A percentile compares a stretch with the other conserved stretches of the same genome.
phyloP scores from a whole-genome alignment of 2,888 invertebrate genomes.

The Apodemia hepburni region DNA sequence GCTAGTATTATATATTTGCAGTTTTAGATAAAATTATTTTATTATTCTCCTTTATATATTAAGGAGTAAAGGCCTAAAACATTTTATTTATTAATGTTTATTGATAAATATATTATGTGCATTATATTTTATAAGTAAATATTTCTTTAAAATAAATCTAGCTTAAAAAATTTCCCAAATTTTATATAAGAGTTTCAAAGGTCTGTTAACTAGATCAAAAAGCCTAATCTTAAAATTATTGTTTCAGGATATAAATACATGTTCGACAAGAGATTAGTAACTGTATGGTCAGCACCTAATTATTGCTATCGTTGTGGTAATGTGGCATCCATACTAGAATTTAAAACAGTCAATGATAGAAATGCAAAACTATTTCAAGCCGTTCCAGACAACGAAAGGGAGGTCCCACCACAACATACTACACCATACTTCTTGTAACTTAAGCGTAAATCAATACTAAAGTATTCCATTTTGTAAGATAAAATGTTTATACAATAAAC shows the following conservation, averaged over 20 bases:
- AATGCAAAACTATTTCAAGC: constrained; percentile 95
- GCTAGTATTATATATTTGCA: no score
- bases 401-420: constrained; percentile 94
- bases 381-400: constrained; percentile 96
- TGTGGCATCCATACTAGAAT: constrained; percentile 97
- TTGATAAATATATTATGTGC: no score
- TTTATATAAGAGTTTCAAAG: no score
- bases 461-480: constrained; percentile 16
- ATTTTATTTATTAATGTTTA: no score
- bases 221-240: background rate
- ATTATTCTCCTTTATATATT: no score
- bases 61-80: no score
- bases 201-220: no score
- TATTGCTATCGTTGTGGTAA: constrained; percentile 99
- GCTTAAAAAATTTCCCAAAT: no score
- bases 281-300: constrained; percentile 99
- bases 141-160: no score
- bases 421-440: constrained; percentile 97
- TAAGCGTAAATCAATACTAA: constrained; percentile 23
- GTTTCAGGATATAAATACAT: constrained; percentile 95
- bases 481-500: constrained; percentile 48
- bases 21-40: no score
- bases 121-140: no score
- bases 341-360: constrained; percentile 88
- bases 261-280: constrained; percentile 98